phyloP scores from a whole-genome alignment of 2,113 vertebrate species.

The Glaucomys volans region DNA sequence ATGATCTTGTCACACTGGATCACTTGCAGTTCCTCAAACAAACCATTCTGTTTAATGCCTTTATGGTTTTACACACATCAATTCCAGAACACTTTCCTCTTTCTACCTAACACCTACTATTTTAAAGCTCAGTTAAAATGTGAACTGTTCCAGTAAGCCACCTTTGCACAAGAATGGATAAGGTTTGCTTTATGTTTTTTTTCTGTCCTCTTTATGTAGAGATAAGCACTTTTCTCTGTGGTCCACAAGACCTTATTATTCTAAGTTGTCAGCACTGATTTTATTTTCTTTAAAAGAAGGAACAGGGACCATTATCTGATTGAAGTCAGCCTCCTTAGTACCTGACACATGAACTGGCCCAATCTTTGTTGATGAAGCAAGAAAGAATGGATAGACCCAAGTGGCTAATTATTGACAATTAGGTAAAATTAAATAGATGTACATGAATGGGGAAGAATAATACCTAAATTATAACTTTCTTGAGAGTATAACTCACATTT shows the following conservation, averaged over 20 bases:
- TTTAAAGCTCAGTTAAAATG: constrained; percentile 39
- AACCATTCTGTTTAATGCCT: not conserved
- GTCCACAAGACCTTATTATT: not conserved
- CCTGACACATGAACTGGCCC: not conserved
- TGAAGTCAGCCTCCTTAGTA: constrained; percentile 11
- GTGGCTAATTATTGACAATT: not conserved
- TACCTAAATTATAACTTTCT: not conserved
- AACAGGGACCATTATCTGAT: not conserved
- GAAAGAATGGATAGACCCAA: not conserved
- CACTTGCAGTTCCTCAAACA: not conserved
- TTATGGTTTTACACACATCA: not conserved
- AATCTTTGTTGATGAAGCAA: not conserved
- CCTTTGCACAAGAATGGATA: not conserved
- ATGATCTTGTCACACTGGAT: not conserved
- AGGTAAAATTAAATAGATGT: constrained; percentile 35
- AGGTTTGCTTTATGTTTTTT: not conserved
- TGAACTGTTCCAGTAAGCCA: not conserved
- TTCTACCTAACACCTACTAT: not conserved
- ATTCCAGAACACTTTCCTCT: not conserved
- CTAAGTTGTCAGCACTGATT: not conserved
- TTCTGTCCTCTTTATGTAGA: not conserved
- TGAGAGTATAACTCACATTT: not conserved
- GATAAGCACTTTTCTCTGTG: no score
- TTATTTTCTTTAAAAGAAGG: constrained; percentile 19
- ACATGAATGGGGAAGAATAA: not conserved